A percentile compares a stretch with the other conserved stretches of the same genome.
Conservation (phyloP, 2,888 invertebrate species). For the Hypercompe scribonia region DNA sequence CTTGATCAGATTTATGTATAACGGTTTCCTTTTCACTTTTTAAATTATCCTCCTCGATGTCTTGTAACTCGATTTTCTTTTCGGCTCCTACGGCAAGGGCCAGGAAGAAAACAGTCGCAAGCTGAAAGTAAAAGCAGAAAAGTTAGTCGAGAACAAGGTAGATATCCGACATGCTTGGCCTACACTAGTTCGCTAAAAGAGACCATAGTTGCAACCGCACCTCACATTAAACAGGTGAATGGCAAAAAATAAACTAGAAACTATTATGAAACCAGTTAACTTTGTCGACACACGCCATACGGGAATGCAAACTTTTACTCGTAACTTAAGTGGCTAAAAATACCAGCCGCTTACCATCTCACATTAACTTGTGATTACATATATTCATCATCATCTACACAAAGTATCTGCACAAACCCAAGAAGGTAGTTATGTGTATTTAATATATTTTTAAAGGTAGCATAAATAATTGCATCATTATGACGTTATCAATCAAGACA, state of each 20-base stretch:
- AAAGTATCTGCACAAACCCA: constrained; percentile 11
- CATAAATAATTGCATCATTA: constrained; percentile 18
- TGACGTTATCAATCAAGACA: constrained; percentile 18
- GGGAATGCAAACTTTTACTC: constrained; percentile 82
- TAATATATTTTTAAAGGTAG: constrained; percentile 12
- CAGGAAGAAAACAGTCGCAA: constrained; percentile 69
- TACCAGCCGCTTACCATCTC: constrained; percentile 62
- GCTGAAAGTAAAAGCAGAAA: constrained; percentile 80
- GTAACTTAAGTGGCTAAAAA: constrained; percentile 76
- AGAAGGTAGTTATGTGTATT: constrained; percentile 15
- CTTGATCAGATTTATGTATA: constrained; percentile 61
- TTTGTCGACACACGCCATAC: constrained; percentile 64
- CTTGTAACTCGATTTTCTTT: constrained; percentile 90
- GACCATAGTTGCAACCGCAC: constrained; percentile 42
- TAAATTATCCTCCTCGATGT: constrained; percentile 91
- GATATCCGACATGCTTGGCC: constrained; percentile 59
- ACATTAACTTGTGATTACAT: constrained; percentile 46
- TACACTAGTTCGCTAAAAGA: constrained; percentile 56
- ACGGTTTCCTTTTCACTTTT: constrained; percentile 85
- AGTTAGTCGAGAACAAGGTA: constrained; percentile 57
- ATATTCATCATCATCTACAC: constrained; percentile 26
- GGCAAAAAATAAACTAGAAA: constrained; percentile 79
- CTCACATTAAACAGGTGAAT: constrained; percentile 75
- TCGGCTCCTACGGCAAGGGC: constrained; percentile 77
- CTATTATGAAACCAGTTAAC: constrained; percentile 79